Evolutionary conservation across 2,888 invertebrate genomes (phyloP).

Genomic region (Lasioglossum leucozonium): DNA sequence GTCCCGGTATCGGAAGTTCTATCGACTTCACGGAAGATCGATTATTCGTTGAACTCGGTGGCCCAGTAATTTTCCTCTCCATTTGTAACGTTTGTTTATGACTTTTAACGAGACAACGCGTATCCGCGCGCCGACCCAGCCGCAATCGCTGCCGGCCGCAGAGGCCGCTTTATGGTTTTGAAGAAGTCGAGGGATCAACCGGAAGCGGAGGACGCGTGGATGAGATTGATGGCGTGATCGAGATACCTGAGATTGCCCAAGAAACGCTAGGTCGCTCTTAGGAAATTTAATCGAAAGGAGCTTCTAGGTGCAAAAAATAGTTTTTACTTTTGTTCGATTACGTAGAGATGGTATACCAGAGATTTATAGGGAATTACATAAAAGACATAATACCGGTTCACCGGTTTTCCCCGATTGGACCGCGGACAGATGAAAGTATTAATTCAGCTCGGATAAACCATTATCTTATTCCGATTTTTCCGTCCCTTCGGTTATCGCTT

Average conservation of each 20-base stretch:
- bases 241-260: no score
- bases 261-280: no score
- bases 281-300: background rate
- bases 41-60: slow-evolving; percentile 8
- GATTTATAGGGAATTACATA: background rate
- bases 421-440: slow-evolving; percentile 4
- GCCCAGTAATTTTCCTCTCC: slow-evolving; percentile 16
- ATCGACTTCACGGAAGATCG: slow-evolving; percentile 9
- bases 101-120: slow-evolving; percentile 4
- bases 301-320: background rate
- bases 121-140: background rate
- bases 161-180: background rate
- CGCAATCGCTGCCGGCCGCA: background rate
- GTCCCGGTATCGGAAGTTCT: background rate
- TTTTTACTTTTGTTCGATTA: background rate
- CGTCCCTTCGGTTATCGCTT: slow-evolving; percentile 21
- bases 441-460: slow-evolving; percentile 21
- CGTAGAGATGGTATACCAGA: background rate
- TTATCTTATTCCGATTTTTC: slow-evolving; percentile 16
- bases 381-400: slow-evolving; percentile 1
- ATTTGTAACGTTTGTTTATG: slow-evolving; percentile 13
- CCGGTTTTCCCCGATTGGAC: background rate
- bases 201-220: background rate
- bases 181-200: background rate
- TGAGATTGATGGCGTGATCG: background rate